phyloP scores from a whole-genome alignment of 2,888 invertebrate genomes.

The Drosophila mercatorum region DNA sequence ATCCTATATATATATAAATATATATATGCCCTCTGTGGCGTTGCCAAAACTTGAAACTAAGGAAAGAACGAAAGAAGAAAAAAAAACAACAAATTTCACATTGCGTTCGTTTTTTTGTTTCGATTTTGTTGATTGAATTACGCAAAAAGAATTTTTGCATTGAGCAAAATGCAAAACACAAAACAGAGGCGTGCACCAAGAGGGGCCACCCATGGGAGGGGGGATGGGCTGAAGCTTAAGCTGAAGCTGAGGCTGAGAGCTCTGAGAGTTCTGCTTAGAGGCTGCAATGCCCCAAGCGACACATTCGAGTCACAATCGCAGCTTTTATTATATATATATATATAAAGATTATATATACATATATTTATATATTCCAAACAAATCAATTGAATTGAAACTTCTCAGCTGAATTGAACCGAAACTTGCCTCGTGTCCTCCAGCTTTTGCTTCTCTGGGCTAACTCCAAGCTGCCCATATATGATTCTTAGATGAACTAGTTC shows the following conservation, averaged over 20 bases:
- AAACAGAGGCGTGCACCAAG: not conserved
- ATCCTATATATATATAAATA: constrained; percentile 20
- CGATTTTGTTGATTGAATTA: constrained; percentile 57
- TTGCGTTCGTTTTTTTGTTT: constrained; percentile 35
- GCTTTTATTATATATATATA: constrained; percentile 1
- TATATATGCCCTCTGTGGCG: constrained; percentile 10
- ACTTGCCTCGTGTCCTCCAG: too few species aligned
- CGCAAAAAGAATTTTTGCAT: constrained; percentile 52
- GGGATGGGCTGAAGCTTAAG: not conserved
- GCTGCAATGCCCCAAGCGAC: constrained; percentile 35
- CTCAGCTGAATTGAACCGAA: not conserved
- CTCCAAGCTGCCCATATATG: too few species aligned
- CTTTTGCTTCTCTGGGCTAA: too few species aligned
- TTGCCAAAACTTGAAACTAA: constrained; percentile 43
- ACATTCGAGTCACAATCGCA: constrained; percentile 26
- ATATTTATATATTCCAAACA: constrained; percentile 1
- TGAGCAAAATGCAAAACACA: constrained; percentile 5
- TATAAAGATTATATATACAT: not conserved
- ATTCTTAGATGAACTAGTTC: not conserved
- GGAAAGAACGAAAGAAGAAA: not conserved
- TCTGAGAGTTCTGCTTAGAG: not conserved
- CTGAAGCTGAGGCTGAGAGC: not conserved
- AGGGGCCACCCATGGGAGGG: not conserved
- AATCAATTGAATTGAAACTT: not conserved
- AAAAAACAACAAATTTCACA: constrained; percentile 53